Evolutionary conservation across 2,888 invertebrate species (phyloP).

Genomic region (Furcula furcula): DNA sequence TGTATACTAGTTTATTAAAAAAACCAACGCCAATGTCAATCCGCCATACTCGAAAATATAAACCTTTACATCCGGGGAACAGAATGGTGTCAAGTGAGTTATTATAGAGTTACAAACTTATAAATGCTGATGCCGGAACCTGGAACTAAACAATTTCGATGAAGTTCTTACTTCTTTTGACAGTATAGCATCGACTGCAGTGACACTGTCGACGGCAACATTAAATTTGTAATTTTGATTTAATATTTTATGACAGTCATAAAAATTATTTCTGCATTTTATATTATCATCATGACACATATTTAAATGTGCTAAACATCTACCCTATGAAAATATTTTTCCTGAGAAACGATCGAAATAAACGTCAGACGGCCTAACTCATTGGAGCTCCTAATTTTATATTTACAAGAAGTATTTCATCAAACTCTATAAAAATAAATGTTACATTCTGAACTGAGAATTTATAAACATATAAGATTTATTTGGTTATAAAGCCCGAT

Average conservation of each 20-base stretch:
- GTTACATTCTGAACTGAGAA: slow-evolving; percentile 5
- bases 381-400: slow-evolving; percentile 7
- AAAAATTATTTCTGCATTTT: slow-evolving; percentile 10
- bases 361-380: slow-evolving; percentile 11
- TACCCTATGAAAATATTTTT: slow-evolving; percentile 10
- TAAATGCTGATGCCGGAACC: neutral
- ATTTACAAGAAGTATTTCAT: slow-evolving; percentile 10
- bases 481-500: slow-evolving; percentile 9
- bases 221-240: neutral
- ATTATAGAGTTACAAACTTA: neutral
- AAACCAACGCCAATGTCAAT: slow-evolving; percentile 21
- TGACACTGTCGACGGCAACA: neutral
- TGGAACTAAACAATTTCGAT: neutral
- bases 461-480: slow-evolving; percentile 15
- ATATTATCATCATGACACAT: too few relatives aligned
- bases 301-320: too few relatives aligned
- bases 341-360: slow-evolving; percentile 3
- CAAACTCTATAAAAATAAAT: slow-evolving; percentile 9
- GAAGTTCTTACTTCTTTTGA: neutral
- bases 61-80: slow-evolving; percentile 17
- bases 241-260: slow-evolving; percentile 10
- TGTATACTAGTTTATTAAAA: slow-evolving; percentile 18
- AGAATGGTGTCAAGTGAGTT: slow-evolving; percentile 29
- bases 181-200: neutral
- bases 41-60: slow-evolving; percentile 6